phyloP scores from a whole-genome alignment of 2,888 invertebrate species.

The Kuschelorhynchus macadamiae region DNA sequence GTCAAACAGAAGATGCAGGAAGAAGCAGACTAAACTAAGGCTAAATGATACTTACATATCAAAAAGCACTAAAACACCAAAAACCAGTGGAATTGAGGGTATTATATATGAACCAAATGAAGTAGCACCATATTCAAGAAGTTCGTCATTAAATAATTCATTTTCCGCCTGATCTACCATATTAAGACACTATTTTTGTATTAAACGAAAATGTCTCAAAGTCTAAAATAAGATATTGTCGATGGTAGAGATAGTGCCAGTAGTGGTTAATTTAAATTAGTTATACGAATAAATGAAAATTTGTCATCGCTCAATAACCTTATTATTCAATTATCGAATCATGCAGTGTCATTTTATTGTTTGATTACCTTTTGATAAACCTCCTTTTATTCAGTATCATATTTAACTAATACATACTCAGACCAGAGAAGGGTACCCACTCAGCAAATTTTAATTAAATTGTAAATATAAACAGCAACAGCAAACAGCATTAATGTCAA shows the following conservation, averaged over 20 bases:
- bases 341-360: not conserved
- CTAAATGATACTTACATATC: conserved; percentile 32
- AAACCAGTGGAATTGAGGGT: conserved; percentile 36
- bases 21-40: no score
- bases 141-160: conserved; percentile 17
- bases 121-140: conserved; percentile 10
- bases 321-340: not conserved
- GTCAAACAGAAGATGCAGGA: no score
- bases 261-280: no score
- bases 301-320: not conserved
- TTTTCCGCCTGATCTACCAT: conserved; percentile 17
- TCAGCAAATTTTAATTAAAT: no score
- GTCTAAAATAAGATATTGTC: conserved; percentile 16
- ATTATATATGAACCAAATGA: conserved; percentile 21
- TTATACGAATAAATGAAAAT: no score
- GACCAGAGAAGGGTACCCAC: no score
- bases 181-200: not conserved
- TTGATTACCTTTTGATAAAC: conserved; percentile 49
- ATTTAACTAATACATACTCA: no score
- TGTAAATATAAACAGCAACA: no score
- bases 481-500: no score
- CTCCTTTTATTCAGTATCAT: conserved; percentile 51
- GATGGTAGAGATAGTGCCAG: not conserved
- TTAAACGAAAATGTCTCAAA: not conserved
- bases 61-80: conserved; percentile 32